These are phyloP conservation scores for Gastrophysa polygoni DNA, from an alignment of 2,888 invertebrate genomes.

Conservation along the genomic window DNA sequence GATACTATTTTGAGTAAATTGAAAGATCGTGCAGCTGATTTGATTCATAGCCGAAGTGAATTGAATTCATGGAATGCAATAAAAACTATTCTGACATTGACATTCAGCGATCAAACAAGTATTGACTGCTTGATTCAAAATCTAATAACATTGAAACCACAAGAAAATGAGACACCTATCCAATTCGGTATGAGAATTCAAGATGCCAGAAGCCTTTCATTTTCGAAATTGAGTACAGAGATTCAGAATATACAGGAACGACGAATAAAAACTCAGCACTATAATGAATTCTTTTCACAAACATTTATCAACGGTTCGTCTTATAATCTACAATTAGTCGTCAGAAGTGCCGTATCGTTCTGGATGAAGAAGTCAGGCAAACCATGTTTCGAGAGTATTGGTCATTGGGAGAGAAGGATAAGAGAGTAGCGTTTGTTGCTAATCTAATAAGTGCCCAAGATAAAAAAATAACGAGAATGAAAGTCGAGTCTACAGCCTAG, in stretches of 20 bases:
- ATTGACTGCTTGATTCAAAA: background rate
- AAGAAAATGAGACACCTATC: background rate
- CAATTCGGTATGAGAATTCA: background rate
- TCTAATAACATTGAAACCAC: background rate
- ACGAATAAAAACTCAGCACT: background rate
- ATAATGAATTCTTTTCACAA: background rate
- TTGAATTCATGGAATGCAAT: background rate
- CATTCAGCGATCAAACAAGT: background rate
- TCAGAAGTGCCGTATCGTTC: too few species aligned
- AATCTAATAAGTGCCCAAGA: slow-evolving; percentile 20
- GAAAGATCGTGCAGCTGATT: background rate
- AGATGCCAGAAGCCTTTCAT: background rate
- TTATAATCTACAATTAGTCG: background rate
- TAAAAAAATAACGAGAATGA: slow-evolving; percentile 20
- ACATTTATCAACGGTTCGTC: background rate
- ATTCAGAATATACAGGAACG: background rate
- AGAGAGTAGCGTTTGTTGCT: too few species aligned
- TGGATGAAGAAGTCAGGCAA: too few species aligned
- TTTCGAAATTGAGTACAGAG: background rate
- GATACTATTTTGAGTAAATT: background rate
- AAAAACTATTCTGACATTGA: background rate
- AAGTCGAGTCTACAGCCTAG: slow-evolving; percentile 13
- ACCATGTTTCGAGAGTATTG: too few species aligned
- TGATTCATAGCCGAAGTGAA: background rate
- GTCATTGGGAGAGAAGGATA: too few species aligned